Base-by-base conservation (phyloP, 2,888 invertebrate genomes). In the Liposcelis brunnea region DNA sequence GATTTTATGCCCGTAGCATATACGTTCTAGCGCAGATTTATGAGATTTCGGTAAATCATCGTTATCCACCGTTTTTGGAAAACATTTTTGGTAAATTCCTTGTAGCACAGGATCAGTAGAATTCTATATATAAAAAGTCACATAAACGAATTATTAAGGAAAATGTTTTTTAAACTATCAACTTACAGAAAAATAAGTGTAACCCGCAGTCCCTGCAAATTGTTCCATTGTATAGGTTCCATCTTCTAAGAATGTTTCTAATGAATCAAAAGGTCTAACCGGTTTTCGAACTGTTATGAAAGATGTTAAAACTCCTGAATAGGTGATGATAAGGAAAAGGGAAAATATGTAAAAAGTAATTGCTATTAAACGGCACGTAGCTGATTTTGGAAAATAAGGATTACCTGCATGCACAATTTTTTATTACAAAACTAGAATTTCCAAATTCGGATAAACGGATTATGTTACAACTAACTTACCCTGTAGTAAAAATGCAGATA, bases 281-380 rank as follows among this genome's bases (percentile, higher is more conserved):
- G 40, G 40, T 19, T 12, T 40, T 6, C 7, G 7, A 12, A 40
- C 40, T 19, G 40, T 21, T 12, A 40, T 40, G 19, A 40, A 40
- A 6, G 40, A 40, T 6, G 21, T 40, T 12, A 40, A 21, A 11
- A 21, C 19, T 3, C 40, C 40, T 4, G 40, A 40, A 19, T 40
- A 40, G 4, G 40, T 18, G 5, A 21, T 19, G n/a, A 6, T 12
- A 5, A 40, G 6, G 16, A 40, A 16, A 5, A 40, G 10, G 18
- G 16, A 14, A 12, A 40, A 16, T 21, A 40, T 5, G 19, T 40
- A 40, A 14, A 18, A 5, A 3, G 19, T 7, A 5, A 40, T 16
- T 6, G 16, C 15, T 18, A 40, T 14, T 12, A 40, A 15, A 5
- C 40, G 3, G 12, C 40, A 16, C 3, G 40, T 12, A 5, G 6